Base-by-base conservation (phyloP, 2,888 invertebrate genomes). In the Mythimna ferrago region DNA sequence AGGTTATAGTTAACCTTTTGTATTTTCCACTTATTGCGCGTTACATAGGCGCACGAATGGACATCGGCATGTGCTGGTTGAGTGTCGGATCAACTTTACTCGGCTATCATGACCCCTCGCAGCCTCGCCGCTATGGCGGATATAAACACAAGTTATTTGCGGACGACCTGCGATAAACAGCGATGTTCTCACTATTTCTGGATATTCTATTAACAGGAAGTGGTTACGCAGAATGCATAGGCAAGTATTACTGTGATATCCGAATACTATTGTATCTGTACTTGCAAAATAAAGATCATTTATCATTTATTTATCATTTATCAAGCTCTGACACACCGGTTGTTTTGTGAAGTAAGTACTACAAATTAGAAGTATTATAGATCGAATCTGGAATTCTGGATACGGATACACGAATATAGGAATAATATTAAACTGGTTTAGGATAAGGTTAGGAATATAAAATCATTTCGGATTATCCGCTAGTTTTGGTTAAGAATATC, bases 1-100 rank as follows among this genome's bases (percentile, higher is more conserved):
- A 68, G n/a, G 26, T 58, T 44, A 14, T 44, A 11, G 44, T 66
- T 66, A 19, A 19, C 53, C 53, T 71, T 70, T 48, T 66, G 56
- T 14, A 21, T 44, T n/a, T 32, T 14, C 16, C 16, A 35, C 11
- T 14, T 57, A 19, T 38, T n/a, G 26, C 35, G 35, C n/a, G 51
- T 26, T 19, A 26, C n/a, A n/a, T 54, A 26, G 51, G n/a, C 51
- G 41, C n/a, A 21, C 71, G 54, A 53, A 72, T 48, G 57, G 19
- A 57, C 48, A 61, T 61, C 3, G 14, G 21, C 71, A 35, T 44
- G 44, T 35, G 44, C 26, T 14, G 58, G 51, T 19, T 14, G 14
- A 9, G 16, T 60, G 14, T 53, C 14, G 58, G 60, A 70, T 70
- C 21, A 21, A 57, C 66, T 38, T 48, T 26, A 44, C 35, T 19